phyloP scores from a whole-genome alignment of 2,113 vertebrate genomes.

The Cromileptes altivelis region DNA sequence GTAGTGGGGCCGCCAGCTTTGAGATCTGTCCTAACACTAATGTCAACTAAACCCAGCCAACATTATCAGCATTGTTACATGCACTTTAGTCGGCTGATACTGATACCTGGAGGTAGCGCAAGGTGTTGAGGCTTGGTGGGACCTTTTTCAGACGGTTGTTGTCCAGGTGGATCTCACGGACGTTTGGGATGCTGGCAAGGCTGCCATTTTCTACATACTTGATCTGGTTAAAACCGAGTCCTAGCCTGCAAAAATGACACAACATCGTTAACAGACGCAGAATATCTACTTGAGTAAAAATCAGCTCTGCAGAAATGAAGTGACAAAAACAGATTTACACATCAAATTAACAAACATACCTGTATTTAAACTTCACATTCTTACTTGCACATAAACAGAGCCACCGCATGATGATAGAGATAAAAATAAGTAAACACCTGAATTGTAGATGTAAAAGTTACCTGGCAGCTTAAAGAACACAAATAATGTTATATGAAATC shows the following conservation, averaged over 20 bases:
- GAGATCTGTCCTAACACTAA: background rate
- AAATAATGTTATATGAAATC: background rate
- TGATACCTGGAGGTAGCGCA: conserved; percentile 94
- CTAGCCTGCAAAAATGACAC: conserved; percentile 85
- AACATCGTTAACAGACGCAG: background rate
- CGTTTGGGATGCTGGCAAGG: conserved; percentile 88
- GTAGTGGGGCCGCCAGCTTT: background rate
- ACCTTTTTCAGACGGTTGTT: conserved; percentile 94
- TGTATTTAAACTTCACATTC: background rate
- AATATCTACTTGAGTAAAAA: background rate
- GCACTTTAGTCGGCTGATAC: background rate
- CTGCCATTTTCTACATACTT: conserved; percentile 95
- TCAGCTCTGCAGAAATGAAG: background rate
- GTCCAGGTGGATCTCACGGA: conserved; percentile 94
- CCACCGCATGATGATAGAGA: background rate
- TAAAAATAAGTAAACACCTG: background rate
- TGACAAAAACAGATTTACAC: background rate
- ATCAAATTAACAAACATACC: background rate
- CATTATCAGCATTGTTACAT: background rate
- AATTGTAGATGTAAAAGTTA: background rate
- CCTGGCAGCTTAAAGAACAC: background rate
- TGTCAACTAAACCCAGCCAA: background rate
- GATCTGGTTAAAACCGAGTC: conserved; percentile 94
- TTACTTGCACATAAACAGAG: background rate
- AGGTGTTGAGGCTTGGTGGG: conserved; percentile 89